phyloP scores from a whole-genome alignment of 2,113 vertebrate genomes.

The Pholis gunnellus region DNA sequence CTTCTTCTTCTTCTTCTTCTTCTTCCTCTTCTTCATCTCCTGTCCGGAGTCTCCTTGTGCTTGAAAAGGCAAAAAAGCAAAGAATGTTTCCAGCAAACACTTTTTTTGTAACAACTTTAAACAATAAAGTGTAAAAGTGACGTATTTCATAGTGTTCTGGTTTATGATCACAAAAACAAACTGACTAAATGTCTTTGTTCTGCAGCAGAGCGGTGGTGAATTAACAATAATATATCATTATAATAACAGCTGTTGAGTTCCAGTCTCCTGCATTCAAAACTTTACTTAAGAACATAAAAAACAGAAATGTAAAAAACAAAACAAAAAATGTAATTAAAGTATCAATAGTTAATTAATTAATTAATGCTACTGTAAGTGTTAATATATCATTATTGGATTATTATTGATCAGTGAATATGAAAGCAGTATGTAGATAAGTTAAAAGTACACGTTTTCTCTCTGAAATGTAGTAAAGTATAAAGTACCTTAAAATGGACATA shows the following conservation, averaged over 20 bases:
- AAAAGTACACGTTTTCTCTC: not conserved
- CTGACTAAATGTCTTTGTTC: not conserved
- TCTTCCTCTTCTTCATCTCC: slow-evolving; percentile 8
- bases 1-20: slow-evolving; percentile 31
- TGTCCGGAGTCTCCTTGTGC: slow-evolving; percentile 60
- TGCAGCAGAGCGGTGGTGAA: too few species aligned
- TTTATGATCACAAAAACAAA: not conserved
- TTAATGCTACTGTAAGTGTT: not conserved
- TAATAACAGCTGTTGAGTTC: too few species aligned
- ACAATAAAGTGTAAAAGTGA: slow-evolving; percentile 84
- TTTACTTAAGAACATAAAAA: too few species aligned
- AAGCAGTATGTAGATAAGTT: not conserved
- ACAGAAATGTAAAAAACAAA: too few species aligned
- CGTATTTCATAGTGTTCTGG: slow-evolving; percentile 22
- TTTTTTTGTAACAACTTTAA: slow-evolving; percentile 86
- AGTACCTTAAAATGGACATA: not conserved
- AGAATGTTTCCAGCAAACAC: slow-evolving; percentile 80
- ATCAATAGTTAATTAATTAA: too few species aligned
- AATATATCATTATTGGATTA: not conserved
- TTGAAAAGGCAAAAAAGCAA: slow-evolving; percentile 74
- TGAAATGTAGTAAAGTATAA: too few species aligned
- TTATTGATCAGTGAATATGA: too few species aligned
- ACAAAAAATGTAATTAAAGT: too few species aligned
- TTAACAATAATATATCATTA: too few species aligned
- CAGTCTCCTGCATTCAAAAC: too few species aligned